phyloP scores from a whole-genome alignment of 2,113 vertebrate species.

The Panurus biarmicus region DNA sequence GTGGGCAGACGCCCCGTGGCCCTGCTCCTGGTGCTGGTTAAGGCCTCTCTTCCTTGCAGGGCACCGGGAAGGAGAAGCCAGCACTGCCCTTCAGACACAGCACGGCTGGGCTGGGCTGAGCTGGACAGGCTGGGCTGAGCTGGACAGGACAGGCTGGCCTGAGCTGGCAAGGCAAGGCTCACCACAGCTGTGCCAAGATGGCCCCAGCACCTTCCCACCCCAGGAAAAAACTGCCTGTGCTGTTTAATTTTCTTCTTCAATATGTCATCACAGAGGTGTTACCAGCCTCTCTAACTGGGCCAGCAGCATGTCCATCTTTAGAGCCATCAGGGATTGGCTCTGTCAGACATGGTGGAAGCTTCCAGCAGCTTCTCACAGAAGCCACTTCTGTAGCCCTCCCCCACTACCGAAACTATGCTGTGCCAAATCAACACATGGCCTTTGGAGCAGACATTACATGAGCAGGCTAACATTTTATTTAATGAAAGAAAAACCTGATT shows the following conservation, averaged over 20 bases:
- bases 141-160: no score
- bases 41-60: no score
- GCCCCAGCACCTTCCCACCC: fast-evolving
- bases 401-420: not conserved
- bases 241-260: not conserved
- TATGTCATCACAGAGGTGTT: not conserved
- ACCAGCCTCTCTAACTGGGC: not conserved
- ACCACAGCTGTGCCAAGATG: no score
- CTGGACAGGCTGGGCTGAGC: no score
- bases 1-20: no score
- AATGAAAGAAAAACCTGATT: not conserved
- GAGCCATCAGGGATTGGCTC: not conserved
- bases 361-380: no score
- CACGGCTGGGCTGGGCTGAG: no score
- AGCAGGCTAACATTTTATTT: not conserved
- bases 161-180: no score
- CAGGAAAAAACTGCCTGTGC: not conserved
- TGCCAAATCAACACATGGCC: no score
- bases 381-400: not conserved
- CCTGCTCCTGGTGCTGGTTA: no score
- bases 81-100: no score
- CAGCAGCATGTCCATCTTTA: not conserved
- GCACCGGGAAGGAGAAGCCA: no score
- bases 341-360: not conserved
- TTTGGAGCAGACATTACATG: not conserved